phyloP scores from a whole-genome alignment of 2,113 vertebrate genomes.

The Dromiciops gliroides region DNA sequence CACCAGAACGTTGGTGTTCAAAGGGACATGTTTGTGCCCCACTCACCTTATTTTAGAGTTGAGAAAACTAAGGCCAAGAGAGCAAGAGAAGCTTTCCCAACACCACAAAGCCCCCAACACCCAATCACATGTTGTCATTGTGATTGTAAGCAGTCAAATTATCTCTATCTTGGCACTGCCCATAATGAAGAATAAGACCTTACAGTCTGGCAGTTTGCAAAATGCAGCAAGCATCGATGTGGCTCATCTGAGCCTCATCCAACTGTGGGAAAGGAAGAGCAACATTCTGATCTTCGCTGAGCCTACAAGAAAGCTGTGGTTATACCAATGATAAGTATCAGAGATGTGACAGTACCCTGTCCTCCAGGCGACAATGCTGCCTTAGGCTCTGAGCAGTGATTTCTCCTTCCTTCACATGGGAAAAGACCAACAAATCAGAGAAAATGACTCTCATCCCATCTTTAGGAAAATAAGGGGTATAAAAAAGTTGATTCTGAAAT shows the following conservation, averaged over 20 bases:
- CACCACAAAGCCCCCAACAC: neutral
- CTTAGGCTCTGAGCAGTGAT: neutral
- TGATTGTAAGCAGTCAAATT: neutral
- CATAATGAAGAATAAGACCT: neutral
- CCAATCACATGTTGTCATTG: neutral
- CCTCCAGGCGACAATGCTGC: neutral
- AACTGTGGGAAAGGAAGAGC: neutral
- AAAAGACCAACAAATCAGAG: neutral
- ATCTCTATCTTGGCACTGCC: neutral
- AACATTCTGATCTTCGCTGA: no score
- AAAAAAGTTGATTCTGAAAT: neutral
- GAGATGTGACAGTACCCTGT: neutral
- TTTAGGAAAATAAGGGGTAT: no score
- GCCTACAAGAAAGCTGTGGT: no score
- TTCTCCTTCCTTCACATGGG: neutral
- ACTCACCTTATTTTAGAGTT: neutral
- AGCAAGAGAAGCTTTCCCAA: neutral
- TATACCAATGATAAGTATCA: neutral
- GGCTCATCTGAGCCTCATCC: neutral
- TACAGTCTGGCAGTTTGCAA: neutral
- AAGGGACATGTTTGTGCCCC: neutral
- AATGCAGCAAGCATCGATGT: neutral
- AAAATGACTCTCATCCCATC: neutral
- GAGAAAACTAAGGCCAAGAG: neutral
- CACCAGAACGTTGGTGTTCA: neutral